phyloP scores from a whole-genome alignment of 1,140 invertebrate species.

The Heterodera schachtii region DNA sequence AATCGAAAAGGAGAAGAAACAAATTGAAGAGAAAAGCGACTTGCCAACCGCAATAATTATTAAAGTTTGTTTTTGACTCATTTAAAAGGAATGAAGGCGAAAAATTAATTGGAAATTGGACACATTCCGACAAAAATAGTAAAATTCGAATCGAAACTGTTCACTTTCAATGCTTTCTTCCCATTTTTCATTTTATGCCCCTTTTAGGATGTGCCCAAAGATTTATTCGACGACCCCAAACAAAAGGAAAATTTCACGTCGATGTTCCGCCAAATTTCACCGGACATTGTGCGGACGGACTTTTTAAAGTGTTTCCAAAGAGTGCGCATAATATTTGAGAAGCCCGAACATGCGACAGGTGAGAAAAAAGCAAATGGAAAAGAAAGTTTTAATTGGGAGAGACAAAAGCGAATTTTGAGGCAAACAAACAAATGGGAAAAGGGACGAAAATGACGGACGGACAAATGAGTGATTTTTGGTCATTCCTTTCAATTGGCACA shows the following conservation, averaged over 20 bases:
- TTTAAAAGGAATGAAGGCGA: no score
- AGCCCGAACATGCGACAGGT: constrained; percentile 57
- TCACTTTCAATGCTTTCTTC: neutral
- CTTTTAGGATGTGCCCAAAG: constrained; percentile 53
- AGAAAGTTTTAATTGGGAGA: neutral
- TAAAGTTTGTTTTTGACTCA: constrained; percentile 17
- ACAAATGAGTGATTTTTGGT: neutral
- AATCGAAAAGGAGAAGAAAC: neutral
- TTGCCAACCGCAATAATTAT: constrained; percentile 63
- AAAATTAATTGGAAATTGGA: no score
- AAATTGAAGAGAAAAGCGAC: constrained; percentile 52
- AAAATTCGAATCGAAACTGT: no score
- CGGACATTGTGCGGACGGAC: constrained; percentile 57
- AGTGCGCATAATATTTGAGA: constrained; percentile 58
- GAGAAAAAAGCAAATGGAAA: no score
- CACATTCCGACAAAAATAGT: no score
- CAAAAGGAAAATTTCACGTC: constrained; percentile 58
- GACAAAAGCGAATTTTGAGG: no score
- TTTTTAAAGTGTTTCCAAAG: constrained; percentile 61
- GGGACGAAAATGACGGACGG: no score
- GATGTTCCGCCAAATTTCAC: constrained; percentile 57
- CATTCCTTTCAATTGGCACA: neutral
- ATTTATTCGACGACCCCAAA: constrained; percentile 52
- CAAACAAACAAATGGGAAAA: no score
- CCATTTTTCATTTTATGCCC: neutral